Base-by-base conservation (phyloP, 2,797 vertebrate genomes). In the Macropus fuliginosus region DNA sequence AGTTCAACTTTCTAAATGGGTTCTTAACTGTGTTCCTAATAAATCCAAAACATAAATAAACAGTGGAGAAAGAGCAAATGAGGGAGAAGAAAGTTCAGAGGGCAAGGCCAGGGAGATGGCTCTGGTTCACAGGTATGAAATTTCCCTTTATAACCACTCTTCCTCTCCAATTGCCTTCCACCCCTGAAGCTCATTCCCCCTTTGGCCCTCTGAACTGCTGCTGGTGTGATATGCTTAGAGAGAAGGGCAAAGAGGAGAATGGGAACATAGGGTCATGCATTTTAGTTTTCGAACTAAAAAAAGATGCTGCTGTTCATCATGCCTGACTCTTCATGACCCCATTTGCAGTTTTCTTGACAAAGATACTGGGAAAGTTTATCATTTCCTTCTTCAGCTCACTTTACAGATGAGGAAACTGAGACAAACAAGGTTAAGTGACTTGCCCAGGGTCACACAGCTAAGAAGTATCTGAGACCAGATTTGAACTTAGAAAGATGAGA, bases 41-140 rank as follows among this genome's bases (percentile, higher is more conserved):
- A 98, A 98, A 98, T 98, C 97, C 93, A 93, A 95, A 98, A 98
- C 91, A 91, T 98, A 98, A 99, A 98, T 97, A 99, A 99, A 98
- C 97, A 98, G 93, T 96, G 92, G 16, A 93, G 94, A 94, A 95
- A 74, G 62, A 74, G 66, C 66, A 81, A 81, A 40, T 24, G 18
- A 81, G 66, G 91, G 28, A 95, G 93, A 93, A 97, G 96, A 96
- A 95, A 96, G 87, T 93, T 46, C 93, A 95, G 97, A 96, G 66
- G 95, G 59, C 89, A 96, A 94, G 96, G 95, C 93, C 96, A 54
- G 94, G 98, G 93, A 95, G 87, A 97, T 97, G 62, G 94, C 66
- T 74, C 91, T 46, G 52, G 8, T 55, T 62, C 74, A 91, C 92
- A 97, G 94, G 94, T 97, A 92, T 90, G 90, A 96, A 96, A 81